phyloP scores from a whole-genome alignment of 2,888 invertebrate species.

The Lysandra bellargus region DNA sequence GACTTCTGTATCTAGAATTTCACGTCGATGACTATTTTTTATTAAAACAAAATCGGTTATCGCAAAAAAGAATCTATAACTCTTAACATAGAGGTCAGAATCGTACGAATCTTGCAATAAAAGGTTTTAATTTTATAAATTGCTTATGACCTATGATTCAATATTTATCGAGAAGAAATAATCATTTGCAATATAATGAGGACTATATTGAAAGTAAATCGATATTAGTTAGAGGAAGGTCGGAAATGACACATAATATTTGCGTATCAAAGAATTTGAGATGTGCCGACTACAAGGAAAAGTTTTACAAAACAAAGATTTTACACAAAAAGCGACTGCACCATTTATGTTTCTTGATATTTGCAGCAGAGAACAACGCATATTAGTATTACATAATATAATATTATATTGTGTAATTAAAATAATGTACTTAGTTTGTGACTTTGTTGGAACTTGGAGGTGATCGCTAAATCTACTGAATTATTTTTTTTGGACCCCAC shows the following conservation, averaged over 20 bases:
- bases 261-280: not conserved
- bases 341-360: too few relatives aligned
- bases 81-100: not conserved
- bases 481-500: too few relatives aligned
- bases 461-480: too few relatives aligned
- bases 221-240: slow-evolving; percentile 6
- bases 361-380: too few relatives aligned
- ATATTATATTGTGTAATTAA: too few relatives aligned
- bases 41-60: not conserved
- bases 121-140: slow-evolving; percentile 30
- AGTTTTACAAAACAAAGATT: not conserved
- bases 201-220: slow-evolving; percentile 6
- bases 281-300: slow-evolving; percentile 20
- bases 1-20: not conserved
- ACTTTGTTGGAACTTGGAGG: too few relatives aligned
- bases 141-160: slow-evolving; percentile 24
- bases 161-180: slow-evolving; percentile 27
- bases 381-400: too few relatives aligned
- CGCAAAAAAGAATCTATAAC: not conserved
- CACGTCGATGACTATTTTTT: slow-evolving; percentile 19
- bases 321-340: too few relatives aligned
- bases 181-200: slow-evolving; percentile 29
- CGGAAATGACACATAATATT: slow-evolving; percentile 21
- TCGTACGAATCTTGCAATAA: not conserved
- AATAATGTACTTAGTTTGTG: too few relatives aligned